Conservation (phyloP, 1,140 invertebrate species). For the Ips nitidus region DNA sequence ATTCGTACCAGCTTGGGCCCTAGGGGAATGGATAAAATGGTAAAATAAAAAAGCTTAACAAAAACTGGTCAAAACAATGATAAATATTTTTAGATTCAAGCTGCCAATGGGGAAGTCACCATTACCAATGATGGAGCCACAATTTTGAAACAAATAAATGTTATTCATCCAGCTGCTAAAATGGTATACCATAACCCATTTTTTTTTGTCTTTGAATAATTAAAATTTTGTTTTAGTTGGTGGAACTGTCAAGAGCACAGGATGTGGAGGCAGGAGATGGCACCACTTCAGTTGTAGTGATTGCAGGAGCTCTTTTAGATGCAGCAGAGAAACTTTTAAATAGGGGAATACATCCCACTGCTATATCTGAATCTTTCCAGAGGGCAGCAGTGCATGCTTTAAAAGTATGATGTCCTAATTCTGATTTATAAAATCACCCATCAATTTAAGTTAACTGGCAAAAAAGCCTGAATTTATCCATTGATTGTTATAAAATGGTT, state of each 20-base stretch:
- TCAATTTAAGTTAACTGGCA: too few relatives aligned
- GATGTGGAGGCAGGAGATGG: conserved; percentile 99
- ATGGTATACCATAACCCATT: conserved; percentile 69
- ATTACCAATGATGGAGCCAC: conserved; percentile 99
- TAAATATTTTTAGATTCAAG: conserved; percentile 77
- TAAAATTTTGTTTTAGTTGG: conserved; percentile 65
- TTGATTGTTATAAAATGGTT: too few relatives aligned
- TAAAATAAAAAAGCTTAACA: conserved; percentile 47
- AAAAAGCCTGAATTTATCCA: too few relatives aligned
- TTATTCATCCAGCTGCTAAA: conserved; percentile 98
- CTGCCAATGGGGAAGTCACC: conserved; percentile 95
- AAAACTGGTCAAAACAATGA: background rate
- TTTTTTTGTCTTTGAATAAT: background rate
- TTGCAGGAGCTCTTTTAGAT: conserved; percentile 94
- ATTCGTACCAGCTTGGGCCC: conserved; percentile 98
- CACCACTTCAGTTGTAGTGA: conserved; percentile 95
- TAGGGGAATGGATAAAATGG: conserved; percentile 99
- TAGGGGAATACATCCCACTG: conserved; percentile 97
- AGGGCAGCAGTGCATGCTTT: conserved; percentile 83
- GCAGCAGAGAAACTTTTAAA: conserved; percentile 89
- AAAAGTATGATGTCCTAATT: conserved; percentile 55
- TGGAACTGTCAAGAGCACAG: conserved; percentile 97
- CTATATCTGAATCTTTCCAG: conserved; percentile 96
- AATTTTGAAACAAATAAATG: conserved; percentile 98
- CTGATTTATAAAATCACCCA: too few relatives aligned